Conservation (phyloP, 92 coral and sea anemone species). For the Porites evermanni region DNA sequence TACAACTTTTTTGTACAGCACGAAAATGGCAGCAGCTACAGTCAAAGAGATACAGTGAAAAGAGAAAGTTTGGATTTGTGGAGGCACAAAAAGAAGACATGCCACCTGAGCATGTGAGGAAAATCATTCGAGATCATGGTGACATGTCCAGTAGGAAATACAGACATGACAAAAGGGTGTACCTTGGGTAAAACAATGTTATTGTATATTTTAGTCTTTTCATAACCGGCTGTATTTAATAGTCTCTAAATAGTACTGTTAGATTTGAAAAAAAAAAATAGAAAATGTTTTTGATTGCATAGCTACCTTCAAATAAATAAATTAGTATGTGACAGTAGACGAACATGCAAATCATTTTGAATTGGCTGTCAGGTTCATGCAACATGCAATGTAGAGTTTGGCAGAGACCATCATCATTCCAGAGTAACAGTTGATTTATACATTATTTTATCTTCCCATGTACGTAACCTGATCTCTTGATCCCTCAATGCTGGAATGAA, state of each 20-base stretch:
- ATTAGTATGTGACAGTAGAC: too few relatives aligned
- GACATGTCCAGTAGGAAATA: slow-evolving; percentile 99
- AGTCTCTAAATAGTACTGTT: not conserved
- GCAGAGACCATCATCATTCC: too few relatives aligned
- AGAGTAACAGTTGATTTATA: too few relatives aligned
- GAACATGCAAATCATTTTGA: too few relatives aligned
- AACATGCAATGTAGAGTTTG: too few relatives aligned
- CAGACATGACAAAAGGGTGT: slow-evolving; percentile 97
- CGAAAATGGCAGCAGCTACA: slow-evolving; percentile 99
- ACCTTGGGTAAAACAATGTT: slow-evolving; percentile 80
- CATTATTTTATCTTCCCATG: too few relatives aligned
- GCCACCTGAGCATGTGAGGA: slow-evolving; percentile 99
- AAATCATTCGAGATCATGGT: slow-evolving; percentile 98
- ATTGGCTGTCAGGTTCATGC: too few relatives aligned
- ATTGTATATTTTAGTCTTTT: not conserved
- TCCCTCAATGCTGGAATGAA: too few relatives aligned
- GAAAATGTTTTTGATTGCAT: too few relatives aligned
- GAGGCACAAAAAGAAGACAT: slow-evolving; percentile 99
- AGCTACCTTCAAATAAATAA: too few relatives aligned
- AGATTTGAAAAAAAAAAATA: too few relatives aligned
- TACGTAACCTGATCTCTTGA: too few relatives aligned
- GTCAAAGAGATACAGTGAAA: slow-evolving; percentile 98
- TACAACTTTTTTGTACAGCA: slow-evolving; percentile 55
- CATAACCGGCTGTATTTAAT: not conserved
- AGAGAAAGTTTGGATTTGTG: slow-evolving; percentile 98